Evolutionary conservation across 2,113 vertebrate genomes (phyloP), one percentile per base, ranked within the genome.

Genomic region (Clinocottus analis): DNA sequence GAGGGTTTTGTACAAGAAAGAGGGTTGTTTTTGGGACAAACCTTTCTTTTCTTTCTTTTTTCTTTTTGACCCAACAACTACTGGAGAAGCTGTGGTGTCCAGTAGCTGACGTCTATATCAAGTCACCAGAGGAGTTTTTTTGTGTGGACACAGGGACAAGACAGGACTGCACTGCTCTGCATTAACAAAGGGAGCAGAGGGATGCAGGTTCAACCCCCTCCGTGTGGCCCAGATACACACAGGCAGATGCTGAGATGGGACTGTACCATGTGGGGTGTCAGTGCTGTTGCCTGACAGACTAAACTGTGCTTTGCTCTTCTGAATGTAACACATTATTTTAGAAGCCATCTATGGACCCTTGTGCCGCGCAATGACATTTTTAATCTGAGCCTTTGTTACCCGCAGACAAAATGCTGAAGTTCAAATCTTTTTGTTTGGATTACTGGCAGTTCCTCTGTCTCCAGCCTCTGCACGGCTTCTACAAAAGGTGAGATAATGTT

Each of bases 391-490:
- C 41, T 67, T 7, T 55, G 2, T 47, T 43, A 19, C 19, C 9
- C 16, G 63, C 75, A 33, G 85, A 73, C 70, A 96, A 90, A 90
- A 99, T 99, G 98, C 92, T 99, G 93, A 99, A 97, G 94, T 91
- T 99, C 72, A 99, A 98, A 95, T 95, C 97, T 58, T 96, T 98
- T 83, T 99, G 98, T 94, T 94, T 98, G 97, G 98, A 99, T 96
- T 99, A 98, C 90, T 98, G 97, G 97, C 96, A 97, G 92, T 96
- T 99, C 86, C 94, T 99, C 66, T 99, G 98, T 93, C 95, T 99
- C 11, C 97, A 98, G 93, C 97, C 97, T 45, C 95, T 98, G 71
- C 94, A 96, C 2, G 95, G 96, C 41, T 95, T 97, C 94, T 98
- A 98, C 93, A 98, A 93, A 93, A 96, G 97, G 98, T 99, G 97